A percentile compares a stretch with the other conserved stretches of the same genome.
These are phyloP conservation scores for Buphagus erythrorhynchus DNA, from an alignment of 2,797 vertebrate genomes.

Conservation along the genomic window DNA sequence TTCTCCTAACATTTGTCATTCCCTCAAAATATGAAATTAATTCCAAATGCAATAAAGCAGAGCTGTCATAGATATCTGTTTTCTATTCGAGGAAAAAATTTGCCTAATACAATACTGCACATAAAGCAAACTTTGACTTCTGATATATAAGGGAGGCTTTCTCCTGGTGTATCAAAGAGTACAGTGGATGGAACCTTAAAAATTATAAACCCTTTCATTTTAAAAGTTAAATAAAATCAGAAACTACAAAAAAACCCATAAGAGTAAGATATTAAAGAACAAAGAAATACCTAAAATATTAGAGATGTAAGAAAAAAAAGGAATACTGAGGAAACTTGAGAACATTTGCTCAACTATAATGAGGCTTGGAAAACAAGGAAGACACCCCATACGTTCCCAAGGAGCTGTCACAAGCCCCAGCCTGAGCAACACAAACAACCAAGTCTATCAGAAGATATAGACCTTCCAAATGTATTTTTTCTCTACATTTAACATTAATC, in stretches of 20 bases:
- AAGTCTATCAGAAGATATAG: not conserved
- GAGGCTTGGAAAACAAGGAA: not conserved
- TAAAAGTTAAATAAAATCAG: not conserved
- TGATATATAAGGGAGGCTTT: accelerated
- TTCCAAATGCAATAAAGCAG: not conserved
- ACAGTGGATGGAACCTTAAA: not conserved
- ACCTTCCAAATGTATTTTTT: conserved; percentile 36
- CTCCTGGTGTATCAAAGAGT: not conserved
- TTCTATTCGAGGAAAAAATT: not conserved
- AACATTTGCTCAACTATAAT: not conserved
- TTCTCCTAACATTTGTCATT: not conserved
- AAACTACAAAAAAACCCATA: not conserved
- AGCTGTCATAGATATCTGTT: not conserved
- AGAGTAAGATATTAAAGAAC: not conserved
- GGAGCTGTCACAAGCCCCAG: not conserved
- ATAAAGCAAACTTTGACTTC: not conserved
- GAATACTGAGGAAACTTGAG: not conserved
- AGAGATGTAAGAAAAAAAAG: not conserved
- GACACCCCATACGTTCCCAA: not conserved
- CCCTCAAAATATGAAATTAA: not conserved
- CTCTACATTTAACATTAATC: conserved; percentile 66
- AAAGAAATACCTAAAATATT: not conserved
- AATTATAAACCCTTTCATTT: not conserved
- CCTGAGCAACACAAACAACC: not conserved
- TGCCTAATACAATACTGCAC: no score